These are phyloP conservation scores for Apostichopus parvimensis DNA, from an alignment of 35 echinoderm and acorn worm species.

Conservation along the genomic window DNA sequence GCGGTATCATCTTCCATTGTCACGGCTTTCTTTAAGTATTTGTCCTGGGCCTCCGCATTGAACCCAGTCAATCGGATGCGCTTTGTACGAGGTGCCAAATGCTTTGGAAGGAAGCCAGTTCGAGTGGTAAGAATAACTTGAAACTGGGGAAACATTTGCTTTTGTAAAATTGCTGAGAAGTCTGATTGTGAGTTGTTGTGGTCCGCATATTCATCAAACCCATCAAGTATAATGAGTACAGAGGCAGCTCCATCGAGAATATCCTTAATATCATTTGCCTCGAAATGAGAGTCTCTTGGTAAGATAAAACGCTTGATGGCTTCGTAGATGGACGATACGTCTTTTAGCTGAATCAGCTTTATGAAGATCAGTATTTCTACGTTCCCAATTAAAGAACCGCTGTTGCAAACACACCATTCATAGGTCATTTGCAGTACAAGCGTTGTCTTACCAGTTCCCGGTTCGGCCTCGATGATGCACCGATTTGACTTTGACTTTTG, in stretches of 20 bases:
- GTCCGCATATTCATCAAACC: not conserved
- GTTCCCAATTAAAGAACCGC: not conserved
- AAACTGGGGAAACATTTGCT: not conserved
- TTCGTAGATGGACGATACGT: not conserved
- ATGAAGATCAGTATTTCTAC: not conserved
- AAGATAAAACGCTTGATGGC: slow-evolving; percentile 21
- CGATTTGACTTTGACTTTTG: not conserved
- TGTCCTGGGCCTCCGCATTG: not conserved
- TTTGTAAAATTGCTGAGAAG: not conserved
- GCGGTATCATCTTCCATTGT: not conserved
- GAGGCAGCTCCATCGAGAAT: slow-evolving; percentile 1
- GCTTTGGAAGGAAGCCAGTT: not conserved
- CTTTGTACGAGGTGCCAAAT: not conserved
- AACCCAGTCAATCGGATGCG: not conserved
- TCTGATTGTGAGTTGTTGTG: not conserved
- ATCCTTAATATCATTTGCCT: not conserved
- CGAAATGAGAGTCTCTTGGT: not conserved
- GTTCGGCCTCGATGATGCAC: slow-evolving; percentile 5
- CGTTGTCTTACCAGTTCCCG: not conserved
- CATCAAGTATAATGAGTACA: not conserved
- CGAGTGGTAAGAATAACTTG: slow-evolving; percentile 9
- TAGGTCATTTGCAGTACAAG: not conserved
- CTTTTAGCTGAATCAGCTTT: not conserved
- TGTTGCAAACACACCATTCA: not conserved
- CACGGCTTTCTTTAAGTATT: not conserved